Evolutionary conservation across 2,888 invertebrate genomes (phyloP), one percentile per base, ranked within the genome.

Genomic region (Drosophila pegasa): DNA sequence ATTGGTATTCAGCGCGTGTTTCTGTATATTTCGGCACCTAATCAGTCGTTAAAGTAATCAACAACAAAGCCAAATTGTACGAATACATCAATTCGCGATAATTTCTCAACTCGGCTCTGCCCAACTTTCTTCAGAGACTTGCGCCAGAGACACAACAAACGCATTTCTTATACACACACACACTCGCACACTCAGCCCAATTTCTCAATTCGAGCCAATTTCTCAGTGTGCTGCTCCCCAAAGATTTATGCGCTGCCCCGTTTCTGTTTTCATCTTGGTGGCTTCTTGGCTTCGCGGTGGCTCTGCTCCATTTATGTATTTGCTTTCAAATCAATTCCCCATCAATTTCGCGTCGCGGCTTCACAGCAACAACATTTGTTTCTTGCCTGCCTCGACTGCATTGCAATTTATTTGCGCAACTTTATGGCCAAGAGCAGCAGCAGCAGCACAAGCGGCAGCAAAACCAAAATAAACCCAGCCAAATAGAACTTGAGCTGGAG

Each of bases 321-420:
- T 88, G 88, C 87, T 84, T 86, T 87, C 83, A 88, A 83, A 88
- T 84, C 83, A 84, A 88, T 86, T 86, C 87, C 66, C 78, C 87
- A 84, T 88, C 87, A 84, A 88, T 83, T 83, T 87, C 71, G 78
- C 84, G 69, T 64, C 47, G 69, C 59, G 75, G 78, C 68, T 64
- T 69, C 56, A 27, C 78, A 75, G 75, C 74, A 79, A 74, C 82
- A 77, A 85, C 86, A 87, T 82, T 87, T 86, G 71, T 71, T 78
- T 60, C 48, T 56, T 58, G 66, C 52, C 75, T 35, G 40, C 55
- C 22, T 56, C 50, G 41, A 45, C 75, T 78, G 65, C 75, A 71
- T 20, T 82, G 86, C 88, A 88, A 83, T 88, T 83, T 88, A 85
- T 83, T 83, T 88, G 88, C 73, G 52, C 78, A 78, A 70, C 65